These are phyloP conservation scores for Pangasius krempfi DNA, from an alignment of 2,797 vertebrate genomes.

Conservation along the genomic window DNA sequence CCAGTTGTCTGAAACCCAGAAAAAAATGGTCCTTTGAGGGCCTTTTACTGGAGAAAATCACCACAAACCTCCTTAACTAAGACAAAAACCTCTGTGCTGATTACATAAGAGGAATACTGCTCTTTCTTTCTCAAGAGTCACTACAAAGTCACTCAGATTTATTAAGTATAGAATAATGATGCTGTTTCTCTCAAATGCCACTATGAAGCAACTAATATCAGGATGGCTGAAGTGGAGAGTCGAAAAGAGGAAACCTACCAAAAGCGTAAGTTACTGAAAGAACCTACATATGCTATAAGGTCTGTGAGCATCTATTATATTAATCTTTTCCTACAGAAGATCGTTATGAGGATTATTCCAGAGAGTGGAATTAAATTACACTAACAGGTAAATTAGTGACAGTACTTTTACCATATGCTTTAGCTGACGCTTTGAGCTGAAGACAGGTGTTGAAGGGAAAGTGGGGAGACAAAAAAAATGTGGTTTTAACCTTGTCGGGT, in stretches of 20 bases:
- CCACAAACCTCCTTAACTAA: constrained; percentile 40
- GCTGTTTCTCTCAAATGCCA: constrained; percentile 25
- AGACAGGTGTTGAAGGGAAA: constrained; percentile 1
- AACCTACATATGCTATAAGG: neutral
- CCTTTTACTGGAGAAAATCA: constrained; percentile 40
- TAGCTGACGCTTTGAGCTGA: constrained; percentile 16
- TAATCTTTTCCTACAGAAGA: neutral
- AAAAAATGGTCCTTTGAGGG: constrained; percentile 31
- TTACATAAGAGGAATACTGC: constrained; percentile 39
- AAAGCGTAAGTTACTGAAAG: neutral
- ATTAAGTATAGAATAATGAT: constrained; percentile 16
- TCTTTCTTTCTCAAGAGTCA: constrained; percentile 30
- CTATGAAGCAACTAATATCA: constrained; percentile 18
- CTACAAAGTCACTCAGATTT: constrained; percentile 42
- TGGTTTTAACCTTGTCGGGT: constrained; percentile 18
- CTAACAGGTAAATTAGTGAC: constrained; percentile 8
- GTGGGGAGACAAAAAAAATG: neutral
- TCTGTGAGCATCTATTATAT: constrained; percentile 1
- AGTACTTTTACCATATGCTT: constrained; percentile 20
- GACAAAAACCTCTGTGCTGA: constrained; percentile 42
- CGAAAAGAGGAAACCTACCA: constrained; percentile 17
- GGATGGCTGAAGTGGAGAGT: constrained; percentile 20
- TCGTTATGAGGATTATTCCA: neutral
- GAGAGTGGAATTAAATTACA: too few relatives aligned
- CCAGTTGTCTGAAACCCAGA: constrained; percentile 33